phyloP scores from a whole-genome alignment of 2,888 invertebrate species.

The Tortrix viridana region DNA sequence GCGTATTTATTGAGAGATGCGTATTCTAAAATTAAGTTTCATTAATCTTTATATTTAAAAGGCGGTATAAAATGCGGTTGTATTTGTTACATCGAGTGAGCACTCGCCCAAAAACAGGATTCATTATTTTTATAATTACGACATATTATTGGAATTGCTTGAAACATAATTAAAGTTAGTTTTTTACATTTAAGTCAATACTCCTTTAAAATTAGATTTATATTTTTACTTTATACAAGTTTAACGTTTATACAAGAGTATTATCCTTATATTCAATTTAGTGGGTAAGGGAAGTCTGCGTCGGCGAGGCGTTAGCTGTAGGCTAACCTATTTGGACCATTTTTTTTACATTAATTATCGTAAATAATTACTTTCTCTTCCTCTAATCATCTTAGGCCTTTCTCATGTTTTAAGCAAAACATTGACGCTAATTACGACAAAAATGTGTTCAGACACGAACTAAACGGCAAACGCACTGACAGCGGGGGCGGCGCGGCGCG shows the following conservation, averaged over 20 bases:
- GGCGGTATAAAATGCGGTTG: conserved; percentile 7
- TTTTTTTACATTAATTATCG: no score
- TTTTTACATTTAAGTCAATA: conserved; percentile 27
- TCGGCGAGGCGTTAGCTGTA: background rate
- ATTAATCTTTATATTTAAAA: conserved; percentile 36
- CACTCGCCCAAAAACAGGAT: conserved; percentile 23
- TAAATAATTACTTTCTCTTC: no score
- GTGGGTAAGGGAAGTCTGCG: conserved; percentile 15
- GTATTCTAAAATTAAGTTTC: conserved; percentile 39
- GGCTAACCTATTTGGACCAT: no score
- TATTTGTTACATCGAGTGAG: conserved; percentile 12
- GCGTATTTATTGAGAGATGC: conserved; percentile 64
- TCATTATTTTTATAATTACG: conserved; percentile 35
- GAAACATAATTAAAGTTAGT: conserved; percentile 43
- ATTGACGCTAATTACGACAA: no score
- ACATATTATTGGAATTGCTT: conserved; percentile 54
- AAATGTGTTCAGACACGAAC: no score
- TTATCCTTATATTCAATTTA: conserved; percentile 35
- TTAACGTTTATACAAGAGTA: conserved; percentile 43
- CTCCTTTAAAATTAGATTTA: conserved; percentile 36
- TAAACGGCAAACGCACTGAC: no score
- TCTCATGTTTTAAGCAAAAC: no score
- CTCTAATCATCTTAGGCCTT: no score
- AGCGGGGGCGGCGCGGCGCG: no score
- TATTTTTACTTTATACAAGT: conserved; percentile 42